phyloP scores from a whole-genome alignment of 2,888 invertebrate genomes.

The Harpagoxenus sublaevis region DNA sequence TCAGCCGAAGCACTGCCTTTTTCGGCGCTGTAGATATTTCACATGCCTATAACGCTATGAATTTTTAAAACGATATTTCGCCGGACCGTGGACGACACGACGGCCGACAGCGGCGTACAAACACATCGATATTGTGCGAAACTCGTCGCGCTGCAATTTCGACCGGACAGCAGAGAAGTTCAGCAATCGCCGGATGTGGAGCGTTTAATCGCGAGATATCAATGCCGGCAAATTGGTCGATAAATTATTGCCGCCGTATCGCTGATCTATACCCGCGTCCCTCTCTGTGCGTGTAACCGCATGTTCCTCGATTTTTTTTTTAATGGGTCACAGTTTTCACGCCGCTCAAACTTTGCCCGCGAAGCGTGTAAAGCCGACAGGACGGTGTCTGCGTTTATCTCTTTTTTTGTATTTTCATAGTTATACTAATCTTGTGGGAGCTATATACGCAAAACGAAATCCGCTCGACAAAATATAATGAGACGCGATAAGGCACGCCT shows the following conservation, averaged over 20 bases:
- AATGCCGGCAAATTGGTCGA: slow-evolving; percentile 62
- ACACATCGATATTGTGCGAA: slow-evolving; percentile 62
- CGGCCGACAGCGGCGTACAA: slow-evolving; percentile 51
- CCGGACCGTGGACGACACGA: slow-evolving; percentile 10
- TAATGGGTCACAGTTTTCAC: not conserved
- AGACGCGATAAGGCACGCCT: slow-evolving; percentile 46
- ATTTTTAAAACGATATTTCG: slow-evolving; percentile 53
- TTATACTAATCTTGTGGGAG: slow-evolving; percentile 26
- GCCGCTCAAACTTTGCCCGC: not conserved
- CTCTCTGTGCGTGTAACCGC: slow-evolving; percentile 15
- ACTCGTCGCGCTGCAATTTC: slow-evolving; percentile 60
- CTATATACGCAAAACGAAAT: slow-evolving; percentile 22
- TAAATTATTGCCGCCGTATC: slow-evolving; percentile 68
- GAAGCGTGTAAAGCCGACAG: not conserved
- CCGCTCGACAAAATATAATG: slow-evolving; percentile 7
- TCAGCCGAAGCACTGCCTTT: slow-evolving; percentile 4
- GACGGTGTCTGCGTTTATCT: not conserved
- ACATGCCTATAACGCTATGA: slow-evolving; percentile 40
- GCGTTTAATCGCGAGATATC: slow-evolving; percentile 64
- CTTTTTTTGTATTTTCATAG: slow-evolving; percentile 8
- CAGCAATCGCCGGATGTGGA: slow-evolving; percentile 61
- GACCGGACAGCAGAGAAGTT: slow-evolving; percentile 42
- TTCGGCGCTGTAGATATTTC: slow-evolving; percentile 35
- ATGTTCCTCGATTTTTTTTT: slow-evolving; percentile 16
- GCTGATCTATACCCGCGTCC: slow-evolving; percentile 19